Conservation (phyloP, 1,140 invertebrate species). For the Drosophila orosa region DNA sequence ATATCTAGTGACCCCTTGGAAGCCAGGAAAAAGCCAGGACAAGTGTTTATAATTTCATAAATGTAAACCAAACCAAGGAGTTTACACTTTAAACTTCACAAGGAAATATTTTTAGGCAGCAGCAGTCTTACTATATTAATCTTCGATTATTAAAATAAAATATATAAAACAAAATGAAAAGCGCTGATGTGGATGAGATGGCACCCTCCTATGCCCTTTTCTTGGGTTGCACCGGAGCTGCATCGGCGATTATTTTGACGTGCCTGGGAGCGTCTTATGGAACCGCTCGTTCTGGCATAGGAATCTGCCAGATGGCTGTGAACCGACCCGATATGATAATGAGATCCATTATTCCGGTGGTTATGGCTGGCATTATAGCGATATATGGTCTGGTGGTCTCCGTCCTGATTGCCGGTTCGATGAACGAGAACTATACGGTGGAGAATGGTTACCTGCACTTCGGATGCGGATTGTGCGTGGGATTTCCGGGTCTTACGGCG, state of each 20-base stretch:
- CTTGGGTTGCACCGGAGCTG: slow-evolving; percentile 98
- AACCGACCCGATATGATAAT: slow-evolving; percentile 61
- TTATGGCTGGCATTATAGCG: slow-evolving; percentile 69
- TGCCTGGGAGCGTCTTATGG: slow-evolving; percentile 61
- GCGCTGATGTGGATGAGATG: slow-evolving; percentile 1
- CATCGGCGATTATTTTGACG: slow-evolving; percentile 96
- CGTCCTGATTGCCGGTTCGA: slow-evolving; percentile 93
- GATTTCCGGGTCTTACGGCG: slow-evolving; percentile 94
- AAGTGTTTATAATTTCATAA: slow-evolving; percentile 2
- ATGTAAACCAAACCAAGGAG: not conserved
- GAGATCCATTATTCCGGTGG: slow-evolving; percentile 73
- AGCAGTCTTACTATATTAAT: not conserved
- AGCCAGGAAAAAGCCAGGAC: not conserved
- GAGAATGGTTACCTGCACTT: slow-evolving; percentile 93
- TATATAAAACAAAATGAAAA: slow-evolving; percentile 10
- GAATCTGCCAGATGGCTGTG: slow-evolving; percentile 58
- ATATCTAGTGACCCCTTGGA: slow-evolving; percentile 11
- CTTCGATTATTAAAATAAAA: not conserved
- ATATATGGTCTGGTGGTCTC: slow-evolving; percentile 98
- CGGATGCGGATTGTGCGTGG: slow-evolving; percentile 95
- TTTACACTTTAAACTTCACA: not conserved
- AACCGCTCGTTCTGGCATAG: slow-evolving; percentile 55
- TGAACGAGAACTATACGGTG: slow-evolving; percentile 85
- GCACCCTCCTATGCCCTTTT: slow-evolving; percentile 88
- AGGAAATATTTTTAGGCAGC: not conserved